phyloP scores from a whole-genome alignment of 2,888 invertebrate species.

The Trachelus stipa region DNA sequence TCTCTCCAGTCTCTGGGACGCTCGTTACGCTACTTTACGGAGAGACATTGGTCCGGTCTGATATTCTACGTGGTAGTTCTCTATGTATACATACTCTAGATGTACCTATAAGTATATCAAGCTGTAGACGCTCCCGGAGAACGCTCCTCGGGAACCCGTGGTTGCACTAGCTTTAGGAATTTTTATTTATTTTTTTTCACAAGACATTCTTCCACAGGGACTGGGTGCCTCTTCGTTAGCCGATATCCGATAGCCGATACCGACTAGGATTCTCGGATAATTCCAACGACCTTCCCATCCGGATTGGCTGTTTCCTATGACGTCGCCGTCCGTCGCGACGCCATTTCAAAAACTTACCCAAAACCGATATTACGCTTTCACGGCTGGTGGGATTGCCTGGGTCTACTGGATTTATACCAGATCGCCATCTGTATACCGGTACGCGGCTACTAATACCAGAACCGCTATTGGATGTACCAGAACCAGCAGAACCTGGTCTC shows the following conservation, averaged over 20 bases:
- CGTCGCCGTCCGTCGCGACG: neutral
- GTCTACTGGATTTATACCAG: neutral
- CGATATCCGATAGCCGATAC: neutral
- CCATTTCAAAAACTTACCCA: neutral
- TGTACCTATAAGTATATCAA: neutral
- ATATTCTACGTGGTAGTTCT: neutral
- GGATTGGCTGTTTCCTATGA: neutral
- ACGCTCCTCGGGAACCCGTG: neutral
- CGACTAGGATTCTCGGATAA: neutral
- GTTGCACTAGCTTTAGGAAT: neutral
- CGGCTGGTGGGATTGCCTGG: neutral
- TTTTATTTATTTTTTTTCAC: neutral
- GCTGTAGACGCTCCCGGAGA: neutral
- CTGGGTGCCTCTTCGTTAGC: neutral
- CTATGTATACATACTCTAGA: neutral
- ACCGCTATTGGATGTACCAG: neutral
- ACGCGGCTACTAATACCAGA: too few relatives aligned
- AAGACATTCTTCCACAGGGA: neutral
- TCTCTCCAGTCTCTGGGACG: slow-evolving; percentile 15
- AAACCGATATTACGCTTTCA: neutral
- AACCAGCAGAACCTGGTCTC: neutral
- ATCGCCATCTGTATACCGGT: too few relatives aligned
- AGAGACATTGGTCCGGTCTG: slow-evolving; percentile 10
- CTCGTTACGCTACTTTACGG: slow-evolving; percentile 23
- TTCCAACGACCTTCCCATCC: neutral